These are phyloP conservation scores for Chromis chromis DNA, from an alignment of 2,797 vertebrate genomes.

Conservation along the genomic window DNA sequence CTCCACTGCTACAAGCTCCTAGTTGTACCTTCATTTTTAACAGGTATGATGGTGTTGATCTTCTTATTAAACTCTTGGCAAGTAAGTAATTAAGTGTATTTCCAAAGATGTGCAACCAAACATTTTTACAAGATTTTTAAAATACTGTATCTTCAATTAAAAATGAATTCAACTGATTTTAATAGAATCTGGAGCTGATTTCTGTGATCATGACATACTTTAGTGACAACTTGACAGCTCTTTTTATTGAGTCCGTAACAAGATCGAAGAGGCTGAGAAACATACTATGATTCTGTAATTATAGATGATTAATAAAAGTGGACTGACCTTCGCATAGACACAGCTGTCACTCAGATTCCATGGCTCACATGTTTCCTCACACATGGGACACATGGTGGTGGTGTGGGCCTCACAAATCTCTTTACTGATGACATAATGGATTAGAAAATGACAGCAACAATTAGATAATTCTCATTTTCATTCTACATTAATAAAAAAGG, in stretches of 20 bases:
- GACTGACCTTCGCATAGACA: constrained; percentile 94
- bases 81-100: not conserved
- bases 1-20: too few relatives aligned
- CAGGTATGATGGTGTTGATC: not conserved
- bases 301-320: not conserved
- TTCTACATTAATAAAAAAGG: not conserved
- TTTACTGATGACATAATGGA: constrained; percentile 83
- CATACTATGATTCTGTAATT: not conserved
- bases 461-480: not conserved
- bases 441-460: constrained; percentile 3
- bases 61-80: not conserved
- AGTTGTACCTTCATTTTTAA: not conserved
- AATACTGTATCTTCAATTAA: not conserved
- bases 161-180: not conserved
- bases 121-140: not conserved
- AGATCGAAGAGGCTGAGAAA: not conserved
- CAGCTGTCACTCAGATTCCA: constrained; percentile 97
- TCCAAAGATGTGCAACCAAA: not conserved
- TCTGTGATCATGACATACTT: too few relatives aligned
- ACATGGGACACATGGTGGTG: constrained; percentile 97
- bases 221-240: too few relatives aligned
- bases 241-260: not conserved
- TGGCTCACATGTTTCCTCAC: constrained; percentile 92
- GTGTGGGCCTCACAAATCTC: constrained; percentile 97
- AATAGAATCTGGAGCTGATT: not conserved